Base-by-base conservation (phyloP, 2,797 vertebrate genomes). In the Xiphophorus birchmanni region DNA sequence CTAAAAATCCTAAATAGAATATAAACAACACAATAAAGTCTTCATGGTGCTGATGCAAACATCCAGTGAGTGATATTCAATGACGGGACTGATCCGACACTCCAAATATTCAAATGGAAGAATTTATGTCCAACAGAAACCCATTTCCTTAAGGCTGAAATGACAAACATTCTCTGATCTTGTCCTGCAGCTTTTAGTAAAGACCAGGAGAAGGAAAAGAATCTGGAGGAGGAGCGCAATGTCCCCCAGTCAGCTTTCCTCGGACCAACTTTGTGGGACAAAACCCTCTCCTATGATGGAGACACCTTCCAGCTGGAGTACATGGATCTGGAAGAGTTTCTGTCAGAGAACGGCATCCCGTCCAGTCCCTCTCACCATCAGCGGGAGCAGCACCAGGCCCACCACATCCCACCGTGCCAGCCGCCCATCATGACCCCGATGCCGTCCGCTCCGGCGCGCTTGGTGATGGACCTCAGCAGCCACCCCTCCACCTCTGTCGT, bases 251-350 rank as follows among this genome's bases (percentile, higher is more conserved):
- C 97, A 0, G 98, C 98, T 73, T 99, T 99, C 92, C 93, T 99
- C 93, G 97, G 98, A 10, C 98, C 98, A 52, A 99, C 98, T 35
- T 95, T 99, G 76, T 99, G 98, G 98, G 98, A 99, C 96, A 99
- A 99, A 95, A 99, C 97, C 1, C 96, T 99, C 91, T 97, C 98
- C 4, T 99, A 99, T 2, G 97, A 99, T 40, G 97, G 96, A 44
- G 98, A 99, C 94, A 97, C 96, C 93, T 99, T 99, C 87, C 98
- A 99, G 94, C 95, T 99, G 96, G 98, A 99, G 94, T 99, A 99
- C 96, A 99, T 99, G 98, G 98, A 99, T 95, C 96, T 99, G 96
- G 98, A 99, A 94, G 98, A 99, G 95, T 99, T 99, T 92, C 95
- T 99, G 86, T 98, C 97, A 0, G 98, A 99, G 94, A 99, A 99